Percentiles rank a stretch among this genome's conserved stretches.
Conservation (phyloP, 2,797 vertebrate species). For the Gymnothorax reevesii region DNA sequence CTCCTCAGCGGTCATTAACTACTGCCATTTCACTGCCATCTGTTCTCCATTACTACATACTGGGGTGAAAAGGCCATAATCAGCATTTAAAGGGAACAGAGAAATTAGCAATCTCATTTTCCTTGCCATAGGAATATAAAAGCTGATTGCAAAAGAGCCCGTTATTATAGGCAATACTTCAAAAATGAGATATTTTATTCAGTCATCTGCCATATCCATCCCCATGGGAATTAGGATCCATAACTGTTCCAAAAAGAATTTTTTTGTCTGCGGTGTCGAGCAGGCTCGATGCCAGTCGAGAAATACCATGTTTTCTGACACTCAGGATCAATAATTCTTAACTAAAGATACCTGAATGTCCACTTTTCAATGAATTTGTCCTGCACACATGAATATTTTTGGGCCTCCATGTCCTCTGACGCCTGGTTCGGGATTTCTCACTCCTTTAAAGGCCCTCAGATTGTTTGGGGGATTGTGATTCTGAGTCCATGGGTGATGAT, state of each 20-base stretch:
- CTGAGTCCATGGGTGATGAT: background rate
- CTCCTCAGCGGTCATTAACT: background rate
- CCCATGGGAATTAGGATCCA: background rate
- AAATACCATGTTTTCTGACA: background rate
- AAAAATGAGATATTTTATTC: background rate
- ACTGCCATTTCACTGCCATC: background rate
- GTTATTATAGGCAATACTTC: background rate
- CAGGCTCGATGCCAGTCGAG: background rate
- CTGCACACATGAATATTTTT: background rate
- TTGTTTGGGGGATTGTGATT: background rate
- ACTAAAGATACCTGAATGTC: too few species aligned
- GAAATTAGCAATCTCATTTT: background rate
- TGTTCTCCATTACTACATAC: background rate
- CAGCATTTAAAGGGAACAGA: background rate
- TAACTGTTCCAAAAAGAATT: background rate
- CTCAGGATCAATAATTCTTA: background rate
- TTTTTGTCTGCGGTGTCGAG: background rate
- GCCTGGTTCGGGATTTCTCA: background rate
- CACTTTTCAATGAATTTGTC: background rate
- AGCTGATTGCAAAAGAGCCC: background rate
- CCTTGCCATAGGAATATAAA: background rate
- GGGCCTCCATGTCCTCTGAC: background rate
- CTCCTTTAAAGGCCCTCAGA: background rate
- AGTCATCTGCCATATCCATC: background rate
- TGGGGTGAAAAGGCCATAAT: background rate